A percentile compares a stretch with the other conserved stretches of the same genome.
Evolutionary conservation across 1,140 invertebrate species (phyloP).

Genomic region (Euborellia annulipes): DNA sequence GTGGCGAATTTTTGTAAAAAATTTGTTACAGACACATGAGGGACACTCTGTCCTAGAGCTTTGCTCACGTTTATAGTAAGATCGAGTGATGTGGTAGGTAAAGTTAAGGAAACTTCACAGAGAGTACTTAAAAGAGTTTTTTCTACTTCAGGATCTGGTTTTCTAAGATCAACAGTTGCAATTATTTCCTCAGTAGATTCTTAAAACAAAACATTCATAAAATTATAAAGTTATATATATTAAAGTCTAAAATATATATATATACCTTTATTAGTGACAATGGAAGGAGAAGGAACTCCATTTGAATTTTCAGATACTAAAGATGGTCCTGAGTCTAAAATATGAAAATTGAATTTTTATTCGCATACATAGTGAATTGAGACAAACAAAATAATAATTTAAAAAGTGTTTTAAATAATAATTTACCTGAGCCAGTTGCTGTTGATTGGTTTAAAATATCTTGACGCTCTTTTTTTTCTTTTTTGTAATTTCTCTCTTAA

Average conservation of each 20-base stretch:
- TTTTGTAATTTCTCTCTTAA: conserved; percentile 77
- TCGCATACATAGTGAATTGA: background rate
- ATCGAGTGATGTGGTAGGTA: conserved; percentile 59
- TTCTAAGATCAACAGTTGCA: conserved; percentile 31
- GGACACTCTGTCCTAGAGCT: conserved; percentile 38
- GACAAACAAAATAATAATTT: too few species aligned
- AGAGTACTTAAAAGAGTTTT: conserved; percentile 54
- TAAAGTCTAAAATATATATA: background rate
- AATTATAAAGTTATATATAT: background rate
- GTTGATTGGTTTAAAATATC: conserved; percentile 31
- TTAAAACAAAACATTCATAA: conserved; percentile 15
- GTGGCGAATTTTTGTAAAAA: conserved; percentile 74
- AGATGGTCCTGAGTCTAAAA: background rate
- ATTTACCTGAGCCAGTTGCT: conserved; percentile 9
- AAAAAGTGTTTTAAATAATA: too few species aligned
- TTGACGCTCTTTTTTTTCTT: conserved; percentile 74
- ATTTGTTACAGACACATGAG: conserved; percentile 49
- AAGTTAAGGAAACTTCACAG: conserved; percentile 54
- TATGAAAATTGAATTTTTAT: too few species aligned
- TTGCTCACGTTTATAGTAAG: conserved; percentile 44
- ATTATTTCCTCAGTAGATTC: conserved; percentile 22
- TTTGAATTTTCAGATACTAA: background rate
- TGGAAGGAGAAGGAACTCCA: background rate
- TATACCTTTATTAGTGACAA: conserved; percentile 4
- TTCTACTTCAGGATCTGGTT: conserved; percentile 42